phyloP scores from a whole-genome alignment of 2,797 vertebrate genomes.

The Schizopygopsis malacanthus region DNA sequence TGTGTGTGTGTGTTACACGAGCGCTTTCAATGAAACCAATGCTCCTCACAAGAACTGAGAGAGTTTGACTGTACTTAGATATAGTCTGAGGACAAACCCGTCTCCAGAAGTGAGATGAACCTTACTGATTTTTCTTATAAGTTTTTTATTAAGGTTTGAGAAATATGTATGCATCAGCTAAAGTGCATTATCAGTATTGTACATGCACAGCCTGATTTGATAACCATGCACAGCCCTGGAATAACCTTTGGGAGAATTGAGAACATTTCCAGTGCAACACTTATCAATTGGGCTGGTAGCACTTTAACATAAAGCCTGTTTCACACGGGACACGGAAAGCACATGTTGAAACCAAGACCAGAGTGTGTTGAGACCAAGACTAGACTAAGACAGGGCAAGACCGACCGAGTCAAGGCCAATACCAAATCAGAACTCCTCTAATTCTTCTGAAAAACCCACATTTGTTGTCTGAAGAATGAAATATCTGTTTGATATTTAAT shows the following conservation, averaged over 20 bases:
- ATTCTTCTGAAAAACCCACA: too few relatives aligned
- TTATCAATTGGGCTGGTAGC: not conserved
- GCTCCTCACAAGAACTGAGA: not conserved
- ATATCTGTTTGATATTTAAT: too few relatives aligned
- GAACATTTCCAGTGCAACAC: not conserved
- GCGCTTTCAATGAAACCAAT: not conserved
- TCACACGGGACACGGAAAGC: not conserved
- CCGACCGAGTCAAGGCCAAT: not conserved
- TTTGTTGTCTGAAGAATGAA: too few relatives aligned
- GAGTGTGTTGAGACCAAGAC: not conserved
- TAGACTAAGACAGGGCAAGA: not conserved
- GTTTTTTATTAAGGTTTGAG: not conserved
- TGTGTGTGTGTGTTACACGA: constrained; percentile 5
- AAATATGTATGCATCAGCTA: not conserved
- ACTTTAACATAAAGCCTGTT: not conserved
- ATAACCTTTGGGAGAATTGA: not conserved
- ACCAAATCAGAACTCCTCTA: not conserved
- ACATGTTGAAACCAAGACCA: not conserved
- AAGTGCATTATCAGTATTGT: not conserved
- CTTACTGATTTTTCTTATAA: constrained; percentile 43
- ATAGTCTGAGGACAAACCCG: not conserved
- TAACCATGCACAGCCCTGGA: not conserved
- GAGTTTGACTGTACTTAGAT: not conserved
- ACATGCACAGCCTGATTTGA: not conserved
- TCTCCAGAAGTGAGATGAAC: constrained; percentile 61